Base-by-base conservation (phyloP, 2,113 vertebrate species). In the Turnix velox region DNA sequence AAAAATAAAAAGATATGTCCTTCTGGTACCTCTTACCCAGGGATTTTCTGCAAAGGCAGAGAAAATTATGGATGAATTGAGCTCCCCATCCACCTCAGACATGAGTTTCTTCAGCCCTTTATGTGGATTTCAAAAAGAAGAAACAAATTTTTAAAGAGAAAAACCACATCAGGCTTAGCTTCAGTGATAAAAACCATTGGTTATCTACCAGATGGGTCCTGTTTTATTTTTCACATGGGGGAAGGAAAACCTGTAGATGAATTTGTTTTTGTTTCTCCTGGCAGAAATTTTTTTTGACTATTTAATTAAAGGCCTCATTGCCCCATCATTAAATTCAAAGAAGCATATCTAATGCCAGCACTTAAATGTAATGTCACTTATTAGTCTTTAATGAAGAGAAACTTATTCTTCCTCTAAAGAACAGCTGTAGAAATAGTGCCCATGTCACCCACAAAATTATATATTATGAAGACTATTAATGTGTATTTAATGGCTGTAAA, bases 271-370 rank as follows among this genome's bases (percentile, higher is more conserved):
- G 97, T 98, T 98, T 97, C 98, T 98, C 97, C 97, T 97, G 76
- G 92, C 93, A 97, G 98, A 97, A 97, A 96, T 95, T 98, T 98
- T 95, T 98, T 98, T 96, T 97, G 96, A 96, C 97, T 97, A 96
- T 97, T 98, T 98, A 98, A 98, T 98, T 98, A 98, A 98, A 98
- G 97, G 98, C 97, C 97, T 98, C 98, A 98, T 98, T 98, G 98
- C 97, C 96, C 97, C 96, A 98, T 98, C 97, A 95, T 98, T 98
- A 98, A 98, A 98, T 98, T 97, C 98, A 98, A 98, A 98, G 98
- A 96, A 98, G 98, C 98, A 98, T 97, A 97, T 98, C 98, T 98
- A 98, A 98, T 98, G 96, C 81, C 90, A 97, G 95, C 97, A 96
- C 95, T 98, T 98, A 98, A 98, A 98, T 95, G 97, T 98, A 98